Percentiles rank a stretch among this genome's conserved stretches.
Evolutionary conservation across 1,140 invertebrate genomes (phyloP).

Genomic region (Cecropterus lyciades): DNA sequence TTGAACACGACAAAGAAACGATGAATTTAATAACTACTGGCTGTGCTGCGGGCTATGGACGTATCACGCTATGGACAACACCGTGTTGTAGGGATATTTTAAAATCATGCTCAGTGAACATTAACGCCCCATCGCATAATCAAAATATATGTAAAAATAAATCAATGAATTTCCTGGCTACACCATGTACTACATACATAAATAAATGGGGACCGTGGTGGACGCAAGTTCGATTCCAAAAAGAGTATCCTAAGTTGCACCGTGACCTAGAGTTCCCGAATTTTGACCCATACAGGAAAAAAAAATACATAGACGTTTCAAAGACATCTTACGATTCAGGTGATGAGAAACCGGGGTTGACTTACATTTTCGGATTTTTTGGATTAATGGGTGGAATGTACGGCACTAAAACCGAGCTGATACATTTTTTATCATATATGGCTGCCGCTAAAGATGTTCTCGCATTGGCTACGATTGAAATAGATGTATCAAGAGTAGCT

Average conservation of each 20-base stretch:
- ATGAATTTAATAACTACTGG: slow-evolving; percentile 36
- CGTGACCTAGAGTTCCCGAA: slow-evolving; percentile 65
- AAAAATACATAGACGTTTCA: slow-evolving; percentile 54
- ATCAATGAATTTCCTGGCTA: slow-evolving; percentile 15
- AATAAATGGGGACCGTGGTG: slow-evolving; percentile 38
- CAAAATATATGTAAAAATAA: slow-evolving; percentile 11
- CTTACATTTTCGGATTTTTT: slow-evolving; percentile 60
- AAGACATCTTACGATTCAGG: slow-evolving; percentile 62
- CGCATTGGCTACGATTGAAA: slow-evolving; percentile 64
- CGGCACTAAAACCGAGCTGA: slow-evolving; percentile 51
- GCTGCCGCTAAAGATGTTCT: slow-evolving; percentile 63
- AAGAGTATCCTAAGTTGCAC: slow-evolving; percentile 58
- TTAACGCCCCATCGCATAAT: background rate
- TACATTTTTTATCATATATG: slow-evolving; percentile 60
- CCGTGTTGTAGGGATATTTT: slow-evolving; percentile 16
- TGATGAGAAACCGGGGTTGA: slow-evolving; percentile 58
- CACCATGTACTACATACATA: slow-evolving; percentile 34
- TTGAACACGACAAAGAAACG: no score
- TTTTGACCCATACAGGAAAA: slow-evolving; percentile 68
- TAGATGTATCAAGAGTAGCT: slow-evolving; percentile 60
- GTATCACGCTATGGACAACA: background rate
- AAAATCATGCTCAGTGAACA: background rate
- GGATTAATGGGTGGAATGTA: slow-evolving; percentile 59
- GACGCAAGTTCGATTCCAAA: slow-evolving; percentile 63
- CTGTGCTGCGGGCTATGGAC: slow-evolving; percentile 9